Evolutionary conservation across 2,797 vertebrate genomes (phyloP).

Genomic region (Anabacerthia variegaticeps): DNA sequence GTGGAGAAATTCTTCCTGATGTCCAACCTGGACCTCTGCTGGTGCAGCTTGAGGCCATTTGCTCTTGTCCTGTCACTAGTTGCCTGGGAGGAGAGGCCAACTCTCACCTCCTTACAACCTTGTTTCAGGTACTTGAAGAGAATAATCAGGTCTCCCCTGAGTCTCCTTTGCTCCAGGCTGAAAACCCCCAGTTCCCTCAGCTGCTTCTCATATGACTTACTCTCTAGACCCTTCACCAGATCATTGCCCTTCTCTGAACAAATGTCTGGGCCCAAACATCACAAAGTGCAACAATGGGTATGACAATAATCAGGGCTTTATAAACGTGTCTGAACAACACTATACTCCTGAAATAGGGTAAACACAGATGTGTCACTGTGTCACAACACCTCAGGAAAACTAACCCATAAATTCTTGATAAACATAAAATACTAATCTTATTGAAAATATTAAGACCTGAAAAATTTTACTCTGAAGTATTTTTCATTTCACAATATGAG

Average conservation of each 20-base stretch:
- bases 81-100: neutral
- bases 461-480: neutral
- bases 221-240: neutral
- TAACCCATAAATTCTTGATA: neutral
- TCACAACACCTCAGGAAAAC: neutral
- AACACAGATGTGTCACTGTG: neutral
- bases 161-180: neutral
- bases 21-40: neutral
- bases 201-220: accelerated
- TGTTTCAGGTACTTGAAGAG: neutral
- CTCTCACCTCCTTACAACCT: neutral
- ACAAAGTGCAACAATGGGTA: neutral
- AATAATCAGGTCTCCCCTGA: accelerated
- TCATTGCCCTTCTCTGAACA: neutral
- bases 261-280: neutral
- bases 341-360: neutral
- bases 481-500: neutral
- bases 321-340: neutral
- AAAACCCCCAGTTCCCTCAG: neutral
- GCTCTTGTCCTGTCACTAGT: neutral
- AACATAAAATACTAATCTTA: neutral
- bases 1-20: neutral
- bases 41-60: neutral
- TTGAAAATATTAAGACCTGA: neutral
- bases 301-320: neutral